Evolutionary conservation across 2,797 vertebrate genomes (phyloP).

Genomic region (Tenualosa ilisha): DNA sequence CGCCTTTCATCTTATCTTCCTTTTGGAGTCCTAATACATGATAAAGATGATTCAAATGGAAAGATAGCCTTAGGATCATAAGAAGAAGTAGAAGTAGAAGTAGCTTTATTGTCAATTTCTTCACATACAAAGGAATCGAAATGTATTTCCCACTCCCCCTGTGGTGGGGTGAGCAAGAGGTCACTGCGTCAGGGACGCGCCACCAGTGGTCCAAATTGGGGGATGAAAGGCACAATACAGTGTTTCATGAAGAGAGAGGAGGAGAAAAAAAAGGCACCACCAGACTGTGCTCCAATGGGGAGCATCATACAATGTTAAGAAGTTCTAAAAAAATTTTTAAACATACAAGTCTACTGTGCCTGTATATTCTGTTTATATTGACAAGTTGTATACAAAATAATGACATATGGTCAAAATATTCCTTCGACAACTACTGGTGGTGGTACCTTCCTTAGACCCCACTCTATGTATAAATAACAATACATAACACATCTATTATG

Average conservation of each 20-base stretch:
- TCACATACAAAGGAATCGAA: no score
- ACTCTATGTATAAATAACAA: background rate
- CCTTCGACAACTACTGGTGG: background rate
- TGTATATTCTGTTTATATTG: background rate
- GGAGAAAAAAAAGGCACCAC: no score
- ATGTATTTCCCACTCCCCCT: no score
- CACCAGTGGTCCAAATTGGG: no score
- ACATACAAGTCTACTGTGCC: background rate
- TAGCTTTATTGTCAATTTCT: no score
- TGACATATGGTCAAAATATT: background rate
- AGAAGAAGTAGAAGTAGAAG: no score
- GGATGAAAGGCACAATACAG: no score
- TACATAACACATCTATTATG: background rate
- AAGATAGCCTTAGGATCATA: background rate
- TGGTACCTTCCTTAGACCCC: background rate
- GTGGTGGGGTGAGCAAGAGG: no score
- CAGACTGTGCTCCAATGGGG: no score
- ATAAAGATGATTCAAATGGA: background rate
- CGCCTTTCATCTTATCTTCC: background rate
- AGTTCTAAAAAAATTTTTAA: background rate
- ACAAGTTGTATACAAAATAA: background rate
- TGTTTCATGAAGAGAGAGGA: no score
- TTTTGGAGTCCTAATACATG: background rate
- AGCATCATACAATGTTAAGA: background rate
- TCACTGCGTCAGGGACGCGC: no score